Conservation (phyloP, 2,113 vertebrate genomes). For the Pica pica region DNA sequence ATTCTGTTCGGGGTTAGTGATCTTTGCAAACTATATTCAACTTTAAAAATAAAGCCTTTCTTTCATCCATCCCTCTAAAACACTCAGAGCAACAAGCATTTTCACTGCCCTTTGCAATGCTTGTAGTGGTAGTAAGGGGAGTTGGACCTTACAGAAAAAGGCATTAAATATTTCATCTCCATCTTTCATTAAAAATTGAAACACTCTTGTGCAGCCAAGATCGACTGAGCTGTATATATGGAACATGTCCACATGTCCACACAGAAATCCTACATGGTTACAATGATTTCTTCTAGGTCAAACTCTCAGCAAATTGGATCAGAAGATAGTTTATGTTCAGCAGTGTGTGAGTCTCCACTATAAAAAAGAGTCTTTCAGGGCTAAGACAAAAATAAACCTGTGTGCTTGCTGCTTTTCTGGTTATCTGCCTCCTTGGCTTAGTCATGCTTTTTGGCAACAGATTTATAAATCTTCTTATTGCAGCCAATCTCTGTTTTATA, state of each 20-base stretch:
- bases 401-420: neutral
- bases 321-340: neutral
- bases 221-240: neutral
- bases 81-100: neutral
- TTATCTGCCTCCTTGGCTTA: neutral
- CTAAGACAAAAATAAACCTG: neutral
- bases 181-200: slow-evolving; percentile 26
- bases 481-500: neutral
- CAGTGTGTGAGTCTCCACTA: neutral
- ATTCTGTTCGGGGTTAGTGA: neutral
- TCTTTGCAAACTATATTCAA: neutral
- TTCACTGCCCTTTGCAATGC: neutral
- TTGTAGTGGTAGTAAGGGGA: neutral
- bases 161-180: neutral
- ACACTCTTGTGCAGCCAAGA: neutral
- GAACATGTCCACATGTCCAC: neutral
- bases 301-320: neutral
- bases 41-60: neutral
- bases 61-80: neutral
- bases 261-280: neutral
- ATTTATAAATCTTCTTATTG: neutral
- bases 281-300: neutral
- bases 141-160: neutral
- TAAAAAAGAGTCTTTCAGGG: neutral
- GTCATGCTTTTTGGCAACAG: neutral